phyloP scores from a whole-genome alignment of 2,113 vertebrate genomes.

The Malurus cyaneus region DNA sequence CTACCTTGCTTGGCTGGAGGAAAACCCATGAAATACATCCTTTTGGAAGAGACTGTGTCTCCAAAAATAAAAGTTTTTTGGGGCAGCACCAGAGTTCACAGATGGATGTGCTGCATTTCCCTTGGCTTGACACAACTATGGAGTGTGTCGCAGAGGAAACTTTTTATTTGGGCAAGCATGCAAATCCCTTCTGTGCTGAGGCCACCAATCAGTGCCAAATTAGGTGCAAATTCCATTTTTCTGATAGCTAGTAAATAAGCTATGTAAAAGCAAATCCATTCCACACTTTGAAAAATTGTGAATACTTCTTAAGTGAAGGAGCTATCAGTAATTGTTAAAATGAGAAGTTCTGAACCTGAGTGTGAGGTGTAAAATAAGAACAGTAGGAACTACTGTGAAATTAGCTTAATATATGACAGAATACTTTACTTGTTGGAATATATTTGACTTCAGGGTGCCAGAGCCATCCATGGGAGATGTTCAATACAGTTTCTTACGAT shows the following conservation, averaged over 20 bases:
- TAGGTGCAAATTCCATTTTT: background rate
- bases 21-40: background rate
- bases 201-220: background rate
- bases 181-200: background rate
- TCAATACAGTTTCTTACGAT: background rate
- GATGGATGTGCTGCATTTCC: background rate
- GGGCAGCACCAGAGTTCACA: background rate
- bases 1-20: background rate
- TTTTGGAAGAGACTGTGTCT: background rate
- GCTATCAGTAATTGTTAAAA: background rate
- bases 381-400: background rate
- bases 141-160: background rate
- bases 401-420: background rate
- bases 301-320: background rate
- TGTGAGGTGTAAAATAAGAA: background rate
- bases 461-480: background rate
- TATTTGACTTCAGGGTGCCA: background rate
- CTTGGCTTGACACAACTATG: background rate
- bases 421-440: background rate
- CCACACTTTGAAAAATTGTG: background rate
- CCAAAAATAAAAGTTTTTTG: background rate
- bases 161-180: background rate
- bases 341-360: background rate
- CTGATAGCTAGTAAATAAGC: background rate
- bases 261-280: background rate